Evolutionary conservation across 2,888 invertebrate genomes (phyloP).

Genomic region (Eilema griseolum): DNA sequence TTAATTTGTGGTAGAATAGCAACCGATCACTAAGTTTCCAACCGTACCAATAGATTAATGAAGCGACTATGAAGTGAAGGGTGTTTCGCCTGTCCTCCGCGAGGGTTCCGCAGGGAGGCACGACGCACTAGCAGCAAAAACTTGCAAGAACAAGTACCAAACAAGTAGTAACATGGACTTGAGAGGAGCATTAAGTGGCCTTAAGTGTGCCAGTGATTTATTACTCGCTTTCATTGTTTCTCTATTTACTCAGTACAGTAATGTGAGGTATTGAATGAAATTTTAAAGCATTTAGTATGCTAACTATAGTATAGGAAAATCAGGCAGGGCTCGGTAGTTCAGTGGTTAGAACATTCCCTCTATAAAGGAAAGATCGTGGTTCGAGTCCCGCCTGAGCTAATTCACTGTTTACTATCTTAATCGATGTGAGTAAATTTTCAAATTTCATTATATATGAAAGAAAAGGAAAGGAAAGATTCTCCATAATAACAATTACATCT

Average conservation of each 20-base stretch:
- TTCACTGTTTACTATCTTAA: too few relatives aligned
- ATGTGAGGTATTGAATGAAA: too few relatives aligned
- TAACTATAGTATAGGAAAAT: too few relatives aligned
- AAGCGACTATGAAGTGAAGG: background rate
- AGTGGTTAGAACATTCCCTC: too few relatives aligned
- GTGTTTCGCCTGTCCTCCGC: background rate
- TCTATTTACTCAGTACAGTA: slow-evolving; percentile 44
- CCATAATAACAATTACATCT: too few relatives aligned
- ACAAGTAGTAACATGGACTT: slow-evolving; percentile 54
- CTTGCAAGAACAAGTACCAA: slow-evolving; percentile 18
- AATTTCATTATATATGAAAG: too few relatives aligned
- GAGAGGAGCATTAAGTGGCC: slow-evolving; percentile 57
- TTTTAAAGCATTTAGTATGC: too few relatives aligned
- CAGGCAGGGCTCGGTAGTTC: too few relatives aligned
- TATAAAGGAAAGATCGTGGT: too few relatives aligned
- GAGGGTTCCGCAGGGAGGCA: background rate
- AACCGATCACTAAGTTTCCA: too few relatives aligned
- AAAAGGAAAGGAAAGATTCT: too few relatives aligned
- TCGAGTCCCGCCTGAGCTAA: too few relatives aligned
- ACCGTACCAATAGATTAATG: background rate
- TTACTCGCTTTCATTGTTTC: slow-evolving; percentile 63
- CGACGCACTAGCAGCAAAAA: slow-evolving; percentile 13
- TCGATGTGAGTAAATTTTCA: background rate
- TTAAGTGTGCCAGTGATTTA: slow-evolving; percentile 65
- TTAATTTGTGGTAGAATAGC: background rate